A percentile compares a stretch with the other conserved stretches of the same genome.
Evolutionary conservation across 1,140 invertebrate species (phyloP).

Genomic region (Drosophila cardini): DNA sequence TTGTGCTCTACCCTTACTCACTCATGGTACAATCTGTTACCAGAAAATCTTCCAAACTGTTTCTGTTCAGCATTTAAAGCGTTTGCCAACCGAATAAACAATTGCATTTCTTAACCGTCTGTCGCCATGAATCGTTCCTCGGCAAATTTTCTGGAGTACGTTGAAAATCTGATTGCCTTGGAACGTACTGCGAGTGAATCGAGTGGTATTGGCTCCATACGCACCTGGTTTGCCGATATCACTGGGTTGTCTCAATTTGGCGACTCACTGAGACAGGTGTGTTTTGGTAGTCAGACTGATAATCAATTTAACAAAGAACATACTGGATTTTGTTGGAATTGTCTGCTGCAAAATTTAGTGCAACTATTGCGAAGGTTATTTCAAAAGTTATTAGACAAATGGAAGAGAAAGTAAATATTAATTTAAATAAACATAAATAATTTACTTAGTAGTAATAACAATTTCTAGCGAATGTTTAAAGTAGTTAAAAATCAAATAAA

Average conservation of each 20-base stretch:
- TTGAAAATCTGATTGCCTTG: constrained; percentile 45
- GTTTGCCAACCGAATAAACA: not conserved
- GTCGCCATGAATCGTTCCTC: constrained; percentile 61
- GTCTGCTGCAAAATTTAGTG: constrained; percentile 7
- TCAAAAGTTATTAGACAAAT: not conserved
- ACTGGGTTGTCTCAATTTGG: not conserved
- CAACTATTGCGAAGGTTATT: constrained; percentile 2
- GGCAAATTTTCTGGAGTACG: constrained; percentile 52
- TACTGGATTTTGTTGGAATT: not conserved
- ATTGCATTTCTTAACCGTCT: constrained; percentile 21
- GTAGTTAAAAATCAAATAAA: too few relatives aligned
- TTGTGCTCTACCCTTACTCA: not conserved
- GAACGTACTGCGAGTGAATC: constrained; percentile 16
- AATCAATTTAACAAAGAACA: constrained; percentile 1
- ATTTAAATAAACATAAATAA: not conserved
- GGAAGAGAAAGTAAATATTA: constrained; percentile 2
- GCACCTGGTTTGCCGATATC: constrained; percentile 45
- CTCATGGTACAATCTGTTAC: not conserved
- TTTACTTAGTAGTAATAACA: not conserved
- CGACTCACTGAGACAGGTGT: not conserved
- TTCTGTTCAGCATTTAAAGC: constrained; percentile 19
- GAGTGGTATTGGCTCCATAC: constrained; percentile 32
- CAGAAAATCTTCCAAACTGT: not conserved
- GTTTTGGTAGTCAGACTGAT: not conserved
- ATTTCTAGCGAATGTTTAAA: too few relatives aligned